Evolutionary conservation across 1,140 invertebrate species (phyloP).

Genomic region (Leptinotarsa defecta): DNA sequence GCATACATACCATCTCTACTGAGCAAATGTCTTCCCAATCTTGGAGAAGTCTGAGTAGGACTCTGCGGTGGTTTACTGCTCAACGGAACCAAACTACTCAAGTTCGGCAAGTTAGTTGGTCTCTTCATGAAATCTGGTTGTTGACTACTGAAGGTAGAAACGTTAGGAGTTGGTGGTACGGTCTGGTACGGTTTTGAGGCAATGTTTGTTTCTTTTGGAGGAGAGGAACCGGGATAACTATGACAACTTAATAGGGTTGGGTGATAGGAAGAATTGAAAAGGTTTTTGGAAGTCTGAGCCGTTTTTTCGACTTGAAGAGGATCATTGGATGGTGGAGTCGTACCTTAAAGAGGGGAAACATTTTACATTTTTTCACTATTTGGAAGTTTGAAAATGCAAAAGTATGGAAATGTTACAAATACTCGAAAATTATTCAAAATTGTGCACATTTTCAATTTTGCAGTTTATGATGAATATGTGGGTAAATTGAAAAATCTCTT

Average conservation of each 20-base stretch:
- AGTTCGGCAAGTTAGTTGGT: slow-evolving; percentile 41
- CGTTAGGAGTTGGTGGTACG: slow-evolving; percentile 50
- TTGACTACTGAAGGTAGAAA: slow-evolving; percentile 17
- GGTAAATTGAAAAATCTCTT: too few species aligned
- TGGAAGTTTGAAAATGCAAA: background rate
- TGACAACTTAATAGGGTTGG: slow-evolving; percentile 51
- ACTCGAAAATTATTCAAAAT: too few species aligned
- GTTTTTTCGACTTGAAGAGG: slow-evolving; percentile 13
- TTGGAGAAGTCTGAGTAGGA: slow-evolving; percentile 53
- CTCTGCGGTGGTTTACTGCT: slow-evolving; percentile 54
- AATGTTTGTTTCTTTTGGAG: slow-evolving; percentile 40
- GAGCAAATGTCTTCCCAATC: slow-evolving; percentile 42
- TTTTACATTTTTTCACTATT: background rate
- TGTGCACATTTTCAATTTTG: too few species aligned
- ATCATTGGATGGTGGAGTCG: slow-evolving; percentile 60
- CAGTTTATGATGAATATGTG: too few species aligned
- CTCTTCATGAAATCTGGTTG: slow-evolving; percentile 34
- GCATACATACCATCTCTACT: slow-evolving; percentile 32
- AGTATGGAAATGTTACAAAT: too few species aligned
- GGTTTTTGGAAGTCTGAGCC: slow-evolving; percentile 11
- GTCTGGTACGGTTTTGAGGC: slow-evolving; percentile 47
- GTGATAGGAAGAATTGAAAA: slow-evolving; percentile 33
- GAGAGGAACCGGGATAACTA: slow-evolving; percentile 52
- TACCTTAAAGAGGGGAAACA: slow-evolving; percentile 41
- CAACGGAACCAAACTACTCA: slow-evolving; percentile 42